Conservation (phyloP, 2,888 invertebrate genomes). For the Bugulina stolonifera region DNA sequence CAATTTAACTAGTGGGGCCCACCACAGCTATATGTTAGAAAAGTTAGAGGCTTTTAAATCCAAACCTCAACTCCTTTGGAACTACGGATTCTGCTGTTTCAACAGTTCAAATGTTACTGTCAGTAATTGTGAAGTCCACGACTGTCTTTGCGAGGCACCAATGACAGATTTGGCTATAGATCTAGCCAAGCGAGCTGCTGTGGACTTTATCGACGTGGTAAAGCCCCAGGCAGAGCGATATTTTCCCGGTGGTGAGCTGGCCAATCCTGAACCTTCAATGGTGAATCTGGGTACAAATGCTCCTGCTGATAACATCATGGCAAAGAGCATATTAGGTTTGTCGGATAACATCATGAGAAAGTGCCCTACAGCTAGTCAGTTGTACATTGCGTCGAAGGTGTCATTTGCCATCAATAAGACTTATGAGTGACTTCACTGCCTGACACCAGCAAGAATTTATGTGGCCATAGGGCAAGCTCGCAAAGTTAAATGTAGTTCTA, state of each 20-base stretch:
- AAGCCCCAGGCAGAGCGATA: not conserved
- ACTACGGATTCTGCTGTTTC: not conserved
- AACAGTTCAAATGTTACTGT: too few relatives aligned
- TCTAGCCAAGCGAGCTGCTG: not conserved
- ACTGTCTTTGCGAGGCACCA: not conserved
- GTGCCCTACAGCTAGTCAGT: not conserved
- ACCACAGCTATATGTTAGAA: not conserved
- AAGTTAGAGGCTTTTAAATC: not conserved
- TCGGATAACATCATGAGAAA: not conserved
- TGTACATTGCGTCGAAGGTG: not conserved
- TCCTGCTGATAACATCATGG: not conserved
- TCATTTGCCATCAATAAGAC: not conserved
- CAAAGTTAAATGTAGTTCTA: not conserved
- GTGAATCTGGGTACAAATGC: not conserved
- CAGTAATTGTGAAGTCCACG: not conserved
- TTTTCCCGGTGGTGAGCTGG: not conserved
- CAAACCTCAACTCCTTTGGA: not conserved
- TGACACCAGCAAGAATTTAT: too few relatives aligned
- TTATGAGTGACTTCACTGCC: not conserved
- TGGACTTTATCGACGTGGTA: not conserved
- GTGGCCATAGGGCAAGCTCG: too few relatives aligned
- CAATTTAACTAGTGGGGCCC: not conserved
- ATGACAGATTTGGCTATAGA: not conserved
- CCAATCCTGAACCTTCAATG: not conserved
- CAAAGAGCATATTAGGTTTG: not conserved